phyloP scores from a whole-genome alignment of 2,888 invertebrate genomes.

The Drosophila tanythrix region DNA sequence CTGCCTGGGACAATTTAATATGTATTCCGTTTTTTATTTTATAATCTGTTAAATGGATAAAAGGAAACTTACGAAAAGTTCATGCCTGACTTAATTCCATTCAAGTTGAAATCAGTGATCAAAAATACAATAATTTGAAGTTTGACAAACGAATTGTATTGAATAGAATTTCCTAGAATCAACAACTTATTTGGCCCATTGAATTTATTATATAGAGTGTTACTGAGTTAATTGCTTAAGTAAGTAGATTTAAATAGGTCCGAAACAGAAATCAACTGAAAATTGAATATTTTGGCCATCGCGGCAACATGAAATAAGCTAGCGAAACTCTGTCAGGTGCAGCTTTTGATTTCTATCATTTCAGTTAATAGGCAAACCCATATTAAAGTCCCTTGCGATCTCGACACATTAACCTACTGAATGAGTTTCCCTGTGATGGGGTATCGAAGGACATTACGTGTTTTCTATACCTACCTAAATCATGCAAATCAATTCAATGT shows the following conservation, averaged over 20 bases:
- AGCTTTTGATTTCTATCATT: constrained; percentile 2
- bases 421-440: constrained; percentile 29
- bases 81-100: too few relatives aligned
- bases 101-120: background rate
- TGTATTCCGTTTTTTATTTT: background rate
- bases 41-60: background rate
- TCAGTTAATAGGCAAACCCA: background rate
- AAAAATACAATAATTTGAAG: background rate
- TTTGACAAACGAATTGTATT: background rate
- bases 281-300: background rate
- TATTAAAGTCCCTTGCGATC: background rate
- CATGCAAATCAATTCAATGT: constrained; percentile 64
- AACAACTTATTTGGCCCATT: background rate
- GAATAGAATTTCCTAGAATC: background rate
- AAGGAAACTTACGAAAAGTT: background rate
- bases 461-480: constrained; percentile 10
- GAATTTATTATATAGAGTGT: background rate
- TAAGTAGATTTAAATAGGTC: constrained; percentile 20
- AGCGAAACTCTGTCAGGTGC: background rate
- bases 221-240: constrained; percentile 21
- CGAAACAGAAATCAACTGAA: background rate
- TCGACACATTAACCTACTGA: constrained; percentile 15
- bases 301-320: background rate
- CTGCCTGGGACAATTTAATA: background rate
- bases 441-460: constrained; percentile 1